Conservation (phyloP, 2,113 vertebrate species). For the Pipra filicauda region DNA sequence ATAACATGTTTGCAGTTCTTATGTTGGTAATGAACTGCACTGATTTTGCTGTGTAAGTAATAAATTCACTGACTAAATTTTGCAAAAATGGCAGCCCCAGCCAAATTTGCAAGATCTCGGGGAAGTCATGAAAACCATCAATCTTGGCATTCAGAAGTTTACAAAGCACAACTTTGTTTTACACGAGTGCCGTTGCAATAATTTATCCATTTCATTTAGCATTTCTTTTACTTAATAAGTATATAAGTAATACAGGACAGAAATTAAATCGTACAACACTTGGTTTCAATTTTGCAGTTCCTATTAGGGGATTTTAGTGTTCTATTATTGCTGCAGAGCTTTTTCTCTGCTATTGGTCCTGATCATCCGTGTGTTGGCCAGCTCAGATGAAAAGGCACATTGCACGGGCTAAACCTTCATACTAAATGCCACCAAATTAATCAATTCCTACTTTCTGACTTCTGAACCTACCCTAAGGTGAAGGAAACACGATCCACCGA, state of each 20-base stretch:
- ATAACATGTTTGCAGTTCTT: conserved; percentile 47
- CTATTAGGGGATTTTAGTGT: conserved; percentile 27
- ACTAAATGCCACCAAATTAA: conserved; percentile 53
- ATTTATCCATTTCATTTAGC: conserved; percentile 52
- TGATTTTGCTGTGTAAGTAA: conserved; percentile 46
- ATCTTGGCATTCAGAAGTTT: conserved; percentile 15
- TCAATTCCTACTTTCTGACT: conserved; percentile 48
- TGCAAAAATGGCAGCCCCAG: not conserved
- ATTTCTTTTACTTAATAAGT: conserved; percentile 33
- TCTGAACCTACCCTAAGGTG: conserved; percentile 42
- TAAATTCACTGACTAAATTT: conserved; percentile 39
- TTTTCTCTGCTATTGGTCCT: not conserved
- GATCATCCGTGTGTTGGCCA: not conserved
- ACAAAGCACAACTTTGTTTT: conserved; percentile 50
- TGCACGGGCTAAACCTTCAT: not conserved
- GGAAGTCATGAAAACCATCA: conserved; percentile 43
- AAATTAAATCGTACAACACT: conserved; percentile 31
- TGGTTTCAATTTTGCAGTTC: conserved; percentile 52
- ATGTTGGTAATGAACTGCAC: conserved; percentile 17
- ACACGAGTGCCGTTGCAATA: not conserved
- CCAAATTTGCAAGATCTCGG: conserved; percentile 31
- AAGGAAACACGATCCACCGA: conserved; percentile 27
- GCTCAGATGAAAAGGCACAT: conserved; percentile 3
- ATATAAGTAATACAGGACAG: conserved; percentile 22
- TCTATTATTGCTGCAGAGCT: not conserved